phyloP scores from a whole-genome alignment of 2,888 invertebrate genomes.

The Eristalinus aeneus region DNA sequence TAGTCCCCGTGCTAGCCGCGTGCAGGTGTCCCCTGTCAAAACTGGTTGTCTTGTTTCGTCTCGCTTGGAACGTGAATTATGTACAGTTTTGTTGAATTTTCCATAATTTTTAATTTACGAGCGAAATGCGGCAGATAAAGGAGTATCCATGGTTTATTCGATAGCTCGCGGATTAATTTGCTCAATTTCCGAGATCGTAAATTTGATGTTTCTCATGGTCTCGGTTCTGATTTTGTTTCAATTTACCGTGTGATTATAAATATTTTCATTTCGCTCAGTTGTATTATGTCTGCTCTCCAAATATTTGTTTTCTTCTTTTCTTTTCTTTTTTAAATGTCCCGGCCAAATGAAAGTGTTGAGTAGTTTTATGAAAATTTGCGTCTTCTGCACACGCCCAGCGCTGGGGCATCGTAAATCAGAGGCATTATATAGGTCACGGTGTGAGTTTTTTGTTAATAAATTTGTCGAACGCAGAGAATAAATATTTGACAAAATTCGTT shows the following conservation, averaged over 20 bases:
- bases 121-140: slow-evolving; percentile 23
- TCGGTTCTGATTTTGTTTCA: slow-evolving; percentile 5
- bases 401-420: slow-evolving; percentile 25
- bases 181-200: slow-evolving; percentile 22
- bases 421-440: slow-evolving; percentile 33
- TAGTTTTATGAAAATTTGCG: not conserved
- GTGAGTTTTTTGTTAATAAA: slow-evolving; percentile 13
- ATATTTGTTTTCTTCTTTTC: not conserved
- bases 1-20: not conserved
- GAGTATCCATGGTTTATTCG: slow-evolving; percentile 32
- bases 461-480: slow-evolving; percentile 15
- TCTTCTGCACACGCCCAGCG: slow-evolving; percentile 19
- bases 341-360: slow-evolving; percentile 18
- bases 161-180: slow-evolving; percentile 40
- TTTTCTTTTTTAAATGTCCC: not conserved
- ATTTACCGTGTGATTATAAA: slow-evolving; percentile 17
- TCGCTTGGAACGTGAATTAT: not conserved
- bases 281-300: not conserved
- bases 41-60: not conserved
- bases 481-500: slow-evolving; percentile 17
- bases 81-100: slow-evolving; percentile 74
- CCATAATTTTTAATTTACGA: slow-evolving; percentile 56
- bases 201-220: slow-evolving; percentile 10
- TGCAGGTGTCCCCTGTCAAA: slow-evolving; percentile 39
- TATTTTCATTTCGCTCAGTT: slow-evolving; percentile 8